Conservation (phyloP, 2,797 vertebrate genomes). For the Steatocranus sp. region DNA sequence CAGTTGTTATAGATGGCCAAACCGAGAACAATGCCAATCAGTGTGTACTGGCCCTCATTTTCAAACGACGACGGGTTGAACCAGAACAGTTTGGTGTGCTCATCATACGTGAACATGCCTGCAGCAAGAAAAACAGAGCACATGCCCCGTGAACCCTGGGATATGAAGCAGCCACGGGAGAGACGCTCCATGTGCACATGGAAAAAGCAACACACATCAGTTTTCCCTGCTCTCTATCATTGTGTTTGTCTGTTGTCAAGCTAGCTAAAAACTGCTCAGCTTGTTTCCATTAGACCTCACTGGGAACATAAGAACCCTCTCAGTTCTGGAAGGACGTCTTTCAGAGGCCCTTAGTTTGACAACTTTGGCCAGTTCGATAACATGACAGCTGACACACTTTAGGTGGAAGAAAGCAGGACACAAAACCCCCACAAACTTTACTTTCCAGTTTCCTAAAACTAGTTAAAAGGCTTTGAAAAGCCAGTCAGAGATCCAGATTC, state of each 20-base stretch:
- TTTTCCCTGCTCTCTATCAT: neutral
- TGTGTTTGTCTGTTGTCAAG: accelerated
- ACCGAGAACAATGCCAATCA: slow-evolving; percentile 97
- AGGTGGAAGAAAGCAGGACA: neutral
- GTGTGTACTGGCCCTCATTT: slow-evolving; percentile 97
- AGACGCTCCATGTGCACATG: neutral
- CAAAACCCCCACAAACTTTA: neutral
- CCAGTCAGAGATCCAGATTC: neutral
- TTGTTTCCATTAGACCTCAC: neutral
- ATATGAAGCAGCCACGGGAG: neutral
- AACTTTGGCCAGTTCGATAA: neutral
- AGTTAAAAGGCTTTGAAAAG: neutral
- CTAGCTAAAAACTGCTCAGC: neutral
- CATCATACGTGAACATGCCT: slow-evolving; percentile 99
- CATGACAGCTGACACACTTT: neutral
- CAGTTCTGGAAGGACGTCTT: neutral
- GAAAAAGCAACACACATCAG: neutral
- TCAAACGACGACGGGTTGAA: slow-evolving; percentile 97
- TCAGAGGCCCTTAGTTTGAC: neutral
- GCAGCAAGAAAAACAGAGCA: neutral
- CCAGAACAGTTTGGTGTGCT: slow-evolving; percentile 95
- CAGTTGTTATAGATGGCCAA: slow-evolving; percentile 99
- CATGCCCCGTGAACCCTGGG: accelerated
- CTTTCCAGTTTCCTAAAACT: neutral
- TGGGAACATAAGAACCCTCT: neutral